A percentile compares a stretch with the other conserved stretches of the same genome.
Conservation (phyloP, 2,888 invertebrate species). For the Protophormia terraenovae region DNA sequence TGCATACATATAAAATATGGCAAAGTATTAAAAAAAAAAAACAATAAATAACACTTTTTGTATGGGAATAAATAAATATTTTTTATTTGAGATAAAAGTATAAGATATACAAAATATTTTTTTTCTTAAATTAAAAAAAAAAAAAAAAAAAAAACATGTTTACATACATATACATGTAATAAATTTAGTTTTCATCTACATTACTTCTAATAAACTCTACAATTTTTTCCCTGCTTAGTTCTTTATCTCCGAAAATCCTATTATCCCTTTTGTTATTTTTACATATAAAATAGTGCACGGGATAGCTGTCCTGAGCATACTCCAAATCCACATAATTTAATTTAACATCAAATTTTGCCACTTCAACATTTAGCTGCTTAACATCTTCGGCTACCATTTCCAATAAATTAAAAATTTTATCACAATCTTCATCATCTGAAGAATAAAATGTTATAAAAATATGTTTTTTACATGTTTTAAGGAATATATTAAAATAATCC, state of each 20-base stretch:
- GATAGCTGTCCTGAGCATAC: conserved; percentile 12
- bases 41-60: too few species aligned
- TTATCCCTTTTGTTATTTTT: neutral
- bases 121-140: too few species aligned
- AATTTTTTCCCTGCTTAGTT: neutral
- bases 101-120: neutral
- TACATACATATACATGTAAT: neutral
- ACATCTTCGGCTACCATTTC: neutral
- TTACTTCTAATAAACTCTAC: conserved; percentile 10
- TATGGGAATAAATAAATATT: too few species aligned
- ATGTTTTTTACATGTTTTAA: conserved; percentile 1
- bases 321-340: conserved; percentile 30
- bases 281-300: conserved; percentile 33
- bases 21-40: too few species aligned
- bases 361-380: neutral
- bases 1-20: too few species aligned
- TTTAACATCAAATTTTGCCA: conserved; percentile 20
- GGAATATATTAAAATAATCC: neutral
- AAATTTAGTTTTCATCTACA: neutral
- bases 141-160: conserved; percentile 6
- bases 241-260: neutral
- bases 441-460: conserved; percentile 28
- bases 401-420: neutral
- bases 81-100: too few species aligned
- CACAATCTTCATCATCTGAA: neutral